These are phyloP conservation scores for Berghia stephanieae DNA, from an alignment of 1,140 invertebrate species.

Conservation along the genomic window DNA sequence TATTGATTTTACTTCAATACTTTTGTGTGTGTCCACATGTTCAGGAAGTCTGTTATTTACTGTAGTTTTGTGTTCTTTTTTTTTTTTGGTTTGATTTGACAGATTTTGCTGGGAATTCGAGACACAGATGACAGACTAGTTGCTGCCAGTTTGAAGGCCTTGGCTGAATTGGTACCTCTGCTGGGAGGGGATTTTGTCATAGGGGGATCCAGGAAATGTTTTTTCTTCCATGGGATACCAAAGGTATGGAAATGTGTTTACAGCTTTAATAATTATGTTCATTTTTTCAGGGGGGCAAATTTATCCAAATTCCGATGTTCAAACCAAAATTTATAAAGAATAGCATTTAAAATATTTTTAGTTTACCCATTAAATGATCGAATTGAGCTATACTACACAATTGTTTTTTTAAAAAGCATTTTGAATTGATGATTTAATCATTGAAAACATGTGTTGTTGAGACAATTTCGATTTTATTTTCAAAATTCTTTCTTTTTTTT, in stretches of 20 bases:
- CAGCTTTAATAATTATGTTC: no score
- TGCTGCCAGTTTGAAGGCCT: slow-evolving; percentile 77
- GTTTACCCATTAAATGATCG: background rate
- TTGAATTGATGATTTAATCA: background rate
- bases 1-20: no score
- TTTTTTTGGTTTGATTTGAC: background rate
- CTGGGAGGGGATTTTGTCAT: slow-evolving; percentile 82
- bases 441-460: no score
- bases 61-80: no score
- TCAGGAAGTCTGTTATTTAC: no score
- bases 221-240: slow-evolving; percentile 85
- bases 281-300: no score
- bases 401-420: background rate
- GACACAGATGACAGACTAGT: slow-evolving; percentile 75
- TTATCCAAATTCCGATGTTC: background rate
- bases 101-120: slow-evolving; percentile 50
- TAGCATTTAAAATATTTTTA: background rate
- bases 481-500: no score
- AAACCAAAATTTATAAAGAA: background rate
- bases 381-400: background rate
- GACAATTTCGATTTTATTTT: no score
- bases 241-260: no score
- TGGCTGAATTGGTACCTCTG: slow-evolving; percentile 84
- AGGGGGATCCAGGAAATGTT: slow-evolving; percentile 79
- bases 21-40: no score